A percentile compares a stretch with the other conserved stretches of the same genome.
phyloP scores from a whole-genome alignment of 2,113 vertebrate species.

The Tupaia tana region DNA sequence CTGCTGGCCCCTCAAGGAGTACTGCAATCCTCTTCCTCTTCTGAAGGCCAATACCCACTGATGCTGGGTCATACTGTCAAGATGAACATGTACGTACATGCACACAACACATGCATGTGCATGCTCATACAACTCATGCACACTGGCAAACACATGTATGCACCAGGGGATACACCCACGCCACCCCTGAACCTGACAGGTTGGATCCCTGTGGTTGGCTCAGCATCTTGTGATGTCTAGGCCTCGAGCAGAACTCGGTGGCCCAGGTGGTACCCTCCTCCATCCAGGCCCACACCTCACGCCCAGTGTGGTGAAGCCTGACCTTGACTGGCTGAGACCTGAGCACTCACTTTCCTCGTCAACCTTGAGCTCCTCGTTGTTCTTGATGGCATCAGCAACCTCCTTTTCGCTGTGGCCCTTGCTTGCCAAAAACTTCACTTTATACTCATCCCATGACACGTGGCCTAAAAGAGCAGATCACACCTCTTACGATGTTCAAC shows the following conservation, averaged over 20 bases:
- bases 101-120: too few relatives aligned
- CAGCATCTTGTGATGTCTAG: too few relatives aligned
- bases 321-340: not conserved
- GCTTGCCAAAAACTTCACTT: slow-evolving; percentile 95
- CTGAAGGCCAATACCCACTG: not conserved
- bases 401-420: slow-evolving; percentile 96
- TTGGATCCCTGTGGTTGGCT: too few relatives aligned
- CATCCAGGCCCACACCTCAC: too few relatives aligned
- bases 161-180: too few relatives aligned
- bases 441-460: slow-evolving; percentile 97
- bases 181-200: too few relatives aligned
- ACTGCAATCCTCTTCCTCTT: too few relatives aligned
- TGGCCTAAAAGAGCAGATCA: slow-evolving; percentile 84
- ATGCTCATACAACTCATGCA: too few relatives aligned
- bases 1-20: not conserved
- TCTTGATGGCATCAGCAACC: slow-evolving; percentile 92
- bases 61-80: not conserved
- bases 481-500: rapidly evolving
- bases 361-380: slow-evolving; percentile 94
- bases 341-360: slow-evolving; percentile 97
- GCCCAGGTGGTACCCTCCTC: too few relatives aligned
- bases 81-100: not conserved
- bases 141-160: too few relatives aligned
- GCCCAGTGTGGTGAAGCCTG: too few relatives aligned
- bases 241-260: too few relatives aligned